Evolutionary conservation across 1,140 invertebrate genomes (phyloP), one percentile per base, ranked within the genome.

Genomic region (Rhynchophorus ferrugineus): DNA sequence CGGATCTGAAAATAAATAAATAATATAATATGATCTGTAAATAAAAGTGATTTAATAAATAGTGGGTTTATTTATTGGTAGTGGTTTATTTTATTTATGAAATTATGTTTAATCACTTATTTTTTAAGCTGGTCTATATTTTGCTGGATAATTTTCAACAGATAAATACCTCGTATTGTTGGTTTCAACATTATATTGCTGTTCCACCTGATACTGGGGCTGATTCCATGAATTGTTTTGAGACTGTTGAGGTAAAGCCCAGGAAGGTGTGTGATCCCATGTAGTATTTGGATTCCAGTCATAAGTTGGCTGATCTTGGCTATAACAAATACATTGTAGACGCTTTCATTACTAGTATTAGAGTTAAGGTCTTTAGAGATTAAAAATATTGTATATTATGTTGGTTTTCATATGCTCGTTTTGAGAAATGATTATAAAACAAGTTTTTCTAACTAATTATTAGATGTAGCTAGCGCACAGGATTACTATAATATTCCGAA

Each of bases 161-260:
- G 8, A n/a, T n/a, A n/a, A n/a, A n/a, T 66, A 67, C 57, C 66
- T 64, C 8, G 69, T 72, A 42, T 70, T 69, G 46, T 72, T 71
- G 18, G 69, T 72, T 53, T 69, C 57, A 20, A 70, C 58, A 46
- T 71, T 70, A 54, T 68, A 72, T 38, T 67, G 64, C 45, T 66
- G 64, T 54, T 64, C 68, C 45, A 70, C 64, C 61, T 68, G 69
- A 54, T 65, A 71, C 58, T 61, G 67, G 44, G 57, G 61, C 44
- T 48, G 63, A 52, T 42, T 60, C 41, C 36, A 43, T 18, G 34
- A 58, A 54, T 35, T 58, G 39, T 39, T 51, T 58, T 17, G 58
- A 44, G 48, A 60, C n/a, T 55, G 52, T 46, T 59, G 61, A 0
- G 63, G 50, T 49, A 64, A 48, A 44, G 62, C 45, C 63, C 60